These are phyloP conservation scores for Alethe diademata DNA, from an alignment of 2,113 vertebrate species.

Conservation along the genomic window DNA sequence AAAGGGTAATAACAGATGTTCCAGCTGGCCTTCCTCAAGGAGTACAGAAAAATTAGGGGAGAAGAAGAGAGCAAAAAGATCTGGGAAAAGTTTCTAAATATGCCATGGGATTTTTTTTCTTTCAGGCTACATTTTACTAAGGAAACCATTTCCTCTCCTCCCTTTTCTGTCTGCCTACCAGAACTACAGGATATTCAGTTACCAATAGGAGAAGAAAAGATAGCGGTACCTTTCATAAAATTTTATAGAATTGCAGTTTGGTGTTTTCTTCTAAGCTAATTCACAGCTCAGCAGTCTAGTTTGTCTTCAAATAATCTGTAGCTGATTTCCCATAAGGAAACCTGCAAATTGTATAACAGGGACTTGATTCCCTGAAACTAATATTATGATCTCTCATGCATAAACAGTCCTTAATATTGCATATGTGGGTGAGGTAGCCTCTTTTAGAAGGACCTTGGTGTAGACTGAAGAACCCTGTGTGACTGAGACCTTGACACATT, in stretches of 20 bases:
- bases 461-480: neutral
- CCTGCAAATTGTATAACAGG: neutral
- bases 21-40: neutral
- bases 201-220: neutral
- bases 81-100: neutral
- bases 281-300: neutral
- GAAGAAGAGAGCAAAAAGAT: neutral
- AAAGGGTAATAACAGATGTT: neutral
- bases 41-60: neutral
- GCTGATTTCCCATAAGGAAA: neutral
- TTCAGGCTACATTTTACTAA: neutral
- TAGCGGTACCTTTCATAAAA: neutral
- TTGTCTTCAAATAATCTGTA: neutral
- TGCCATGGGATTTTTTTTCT: neutral
- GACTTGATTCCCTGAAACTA: neutral
- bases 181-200: neutral
- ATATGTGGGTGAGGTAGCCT: neutral
- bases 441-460: neutral
- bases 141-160: neutral
- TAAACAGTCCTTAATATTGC: neutral
- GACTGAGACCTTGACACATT: neutral
- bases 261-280: neutral
- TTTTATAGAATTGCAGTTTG: neutral
- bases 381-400: neutral
- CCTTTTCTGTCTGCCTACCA: neutral